Percentiles rank a stretch among this genome's conserved stretches.
Evolutionary conservation across 1,140 invertebrate species (phyloP).

Genomic region (Nymphalis io): DNA sequence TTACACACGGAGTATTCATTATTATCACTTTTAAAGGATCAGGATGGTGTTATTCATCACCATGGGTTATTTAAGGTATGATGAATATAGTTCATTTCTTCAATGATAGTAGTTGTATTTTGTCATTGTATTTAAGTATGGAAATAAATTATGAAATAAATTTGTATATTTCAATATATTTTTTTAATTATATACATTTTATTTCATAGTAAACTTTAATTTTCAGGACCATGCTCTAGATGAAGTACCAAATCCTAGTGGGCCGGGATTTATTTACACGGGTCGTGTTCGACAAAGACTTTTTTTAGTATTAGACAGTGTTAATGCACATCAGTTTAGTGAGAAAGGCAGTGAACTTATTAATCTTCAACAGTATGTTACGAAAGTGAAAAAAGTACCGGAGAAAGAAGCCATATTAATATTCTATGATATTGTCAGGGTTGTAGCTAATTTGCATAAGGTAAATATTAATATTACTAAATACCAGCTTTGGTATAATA

Average conservation of each 20-base stretch:
- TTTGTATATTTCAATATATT: too few relatives aligned
- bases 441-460: slow-evolving; percentile 89
- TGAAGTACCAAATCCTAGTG: slow-evolving; percentile 81
- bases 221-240: slow-evolving; percentile 86
- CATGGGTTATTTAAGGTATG: slow-evolving; percentile 90
- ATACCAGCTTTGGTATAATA: too few relatives aligned
- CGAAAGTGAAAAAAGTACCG: slow-evolving; percentile 89
- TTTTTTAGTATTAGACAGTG: slow-evolving; percentile 89
- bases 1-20: slow-evolving; percentile 91
- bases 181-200: too few relatives aligned
- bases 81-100: not conserved
- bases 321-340: slow-evolving; percentile 88
- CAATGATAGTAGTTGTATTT: not conserved
- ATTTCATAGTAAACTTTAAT: not conserved
- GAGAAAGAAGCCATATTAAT: slow-evolving; percentile 89
- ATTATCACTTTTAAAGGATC: slow-evolving; percentile 85
- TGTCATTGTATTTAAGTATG: not conserved
- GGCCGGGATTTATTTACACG: slow-evolving; percentile 82
- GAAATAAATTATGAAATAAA: too few relatives aligned
- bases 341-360: slow-evolving; percentile 85
- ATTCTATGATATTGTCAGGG: slow-evolving; percentile 88
- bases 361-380: slow-evolving; percentile 92
- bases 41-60: slow-evolving; percentile 89
- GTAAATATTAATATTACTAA: slow-evolving; percentile 59
- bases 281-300: slow-evolving; percentile 84